Percentiles rank a stretch among this genome's conserved stretches.
phyloP scores from a whole-genome alignment of 2,888 invertebrate species.

The Lasioglossum villosulum region DNA sequence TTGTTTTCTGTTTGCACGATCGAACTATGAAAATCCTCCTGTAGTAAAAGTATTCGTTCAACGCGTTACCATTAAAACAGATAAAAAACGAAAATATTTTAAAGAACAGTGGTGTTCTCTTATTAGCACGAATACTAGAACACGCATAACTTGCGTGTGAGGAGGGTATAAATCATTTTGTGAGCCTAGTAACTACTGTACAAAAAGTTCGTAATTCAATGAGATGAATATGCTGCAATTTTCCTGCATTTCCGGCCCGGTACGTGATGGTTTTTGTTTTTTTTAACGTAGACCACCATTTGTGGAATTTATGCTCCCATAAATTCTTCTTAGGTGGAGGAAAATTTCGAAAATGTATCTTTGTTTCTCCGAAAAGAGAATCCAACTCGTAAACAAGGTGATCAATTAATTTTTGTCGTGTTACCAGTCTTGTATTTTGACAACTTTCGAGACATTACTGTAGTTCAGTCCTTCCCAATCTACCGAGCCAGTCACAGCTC shows the following conservation, averaged over 20 bases:
- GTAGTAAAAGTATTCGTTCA: neutral
- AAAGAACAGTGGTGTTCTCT: neutral
- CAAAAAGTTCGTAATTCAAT: slow-evolving; percentile 4
- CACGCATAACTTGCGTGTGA: neutral
- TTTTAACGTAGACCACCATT: neutral
- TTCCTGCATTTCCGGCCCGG: neutral
- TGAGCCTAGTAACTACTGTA: neutral
- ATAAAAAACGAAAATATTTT: neutral
- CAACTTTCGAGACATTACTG: too few species aligned
- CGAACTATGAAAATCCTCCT: neutral
- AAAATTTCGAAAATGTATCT: neutral
- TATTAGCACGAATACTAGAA: neutral
- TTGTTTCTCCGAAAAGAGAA: neutral
- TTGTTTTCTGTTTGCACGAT: neutral
- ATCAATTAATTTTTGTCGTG: too few species aligned
- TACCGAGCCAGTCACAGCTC: too few species aligned
- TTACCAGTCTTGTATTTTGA: too few species aligned
- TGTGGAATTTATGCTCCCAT: neutral
- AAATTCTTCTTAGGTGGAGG: neutral
- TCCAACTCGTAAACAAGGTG: neutral
- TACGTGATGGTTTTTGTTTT: too few species aligned
- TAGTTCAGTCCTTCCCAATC: too few species aligned
- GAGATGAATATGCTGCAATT: neutral
- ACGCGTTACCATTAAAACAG: neutral
- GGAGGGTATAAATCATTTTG: neutral